These are phyloP conservation scores for Morone saxatilis DNA, from an alignment of 2,113 vertebrate species.

Conservation along the genomic window DNA sequence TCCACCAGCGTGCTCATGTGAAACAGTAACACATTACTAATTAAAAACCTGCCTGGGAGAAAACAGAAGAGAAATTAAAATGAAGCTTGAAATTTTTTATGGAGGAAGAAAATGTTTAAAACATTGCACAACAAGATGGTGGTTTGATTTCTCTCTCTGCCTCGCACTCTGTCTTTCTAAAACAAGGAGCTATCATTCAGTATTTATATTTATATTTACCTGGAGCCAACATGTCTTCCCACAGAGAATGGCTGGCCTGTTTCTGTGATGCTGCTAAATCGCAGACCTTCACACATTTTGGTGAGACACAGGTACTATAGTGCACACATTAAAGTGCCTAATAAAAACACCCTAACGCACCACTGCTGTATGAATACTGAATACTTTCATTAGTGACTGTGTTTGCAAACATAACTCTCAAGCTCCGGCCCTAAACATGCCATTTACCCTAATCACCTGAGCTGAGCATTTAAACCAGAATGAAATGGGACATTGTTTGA, in stretches of 20 bases:
- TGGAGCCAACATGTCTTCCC: conserved; percentile 22
- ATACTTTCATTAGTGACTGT: conserved; percentile 42
- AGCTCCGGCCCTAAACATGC: conserved; percentile 33
- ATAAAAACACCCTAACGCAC: conserved; percentile 34
- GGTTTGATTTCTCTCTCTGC: conserved; percentile 20
- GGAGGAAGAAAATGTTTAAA: conserved; percentile 31
- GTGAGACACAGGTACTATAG: background rate
- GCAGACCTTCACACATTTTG: conserved; percentile 42
- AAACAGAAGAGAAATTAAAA: conserved; percentile 13
- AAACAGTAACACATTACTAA: conserved; percentile 51
- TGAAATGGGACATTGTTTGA: conserved; percentile 65
- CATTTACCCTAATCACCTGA: conserved; percentile 51
- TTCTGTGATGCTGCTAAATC: conserved; percentile 25
- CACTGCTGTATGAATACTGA: conserved; percentile 50
- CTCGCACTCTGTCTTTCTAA: conserved; percentile 7
- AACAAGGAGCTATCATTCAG: conserved; percentile 48
- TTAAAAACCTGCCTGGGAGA: conserved; percentile 42
- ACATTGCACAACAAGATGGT: conserved; percentile 17
- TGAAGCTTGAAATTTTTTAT: conserved; percentile 15
- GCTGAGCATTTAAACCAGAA: conserved; percentile 51
- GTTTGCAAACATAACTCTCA: conserved; percentile 44
- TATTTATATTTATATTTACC: no score
- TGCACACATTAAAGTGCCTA: conserved; percentile 39
- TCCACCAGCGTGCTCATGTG: conserved; percentile 14
- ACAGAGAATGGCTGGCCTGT: conserved; percentile 49